A percentile compares a stretch with the other conserved stretches of the same genome.
Conservation (phyloP, 2,888 invertebrate genomes). For the Aspidiotus destructor region DNA sequence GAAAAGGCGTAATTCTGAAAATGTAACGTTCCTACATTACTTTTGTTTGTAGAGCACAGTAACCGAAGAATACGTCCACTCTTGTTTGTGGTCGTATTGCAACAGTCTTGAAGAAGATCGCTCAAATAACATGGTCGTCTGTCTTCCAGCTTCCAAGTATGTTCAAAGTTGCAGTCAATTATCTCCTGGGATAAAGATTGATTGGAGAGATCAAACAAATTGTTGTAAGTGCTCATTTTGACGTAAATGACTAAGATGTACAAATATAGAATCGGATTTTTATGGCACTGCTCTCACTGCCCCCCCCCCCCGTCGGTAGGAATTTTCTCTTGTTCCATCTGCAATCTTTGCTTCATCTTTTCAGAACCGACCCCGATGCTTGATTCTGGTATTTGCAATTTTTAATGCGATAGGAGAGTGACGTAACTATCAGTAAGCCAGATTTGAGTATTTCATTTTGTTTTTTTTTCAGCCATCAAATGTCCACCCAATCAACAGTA, state of each 20-base stretch:
- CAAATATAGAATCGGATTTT: slow-evolving; percentile 13
- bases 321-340: too few relatives aligned
- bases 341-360: too few relatives aligned
- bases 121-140: slow-evolving; percentile 50
- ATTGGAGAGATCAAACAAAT: slow-evolving; percentile 68
- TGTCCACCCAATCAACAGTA: slow-evolving; percentile 69
- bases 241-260: neutral
- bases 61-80: slow-evolving; percentile 54
- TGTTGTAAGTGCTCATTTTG: slow-evolving; percentile 63
- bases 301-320: too few relatives aligned
- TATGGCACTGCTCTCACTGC: slow-evolving; percentile 5
- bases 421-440: too few relatives aligned
- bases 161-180: slow-evolving; percentile 64
- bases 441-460: too few relatives aligned
- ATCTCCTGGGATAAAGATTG: slow-evolving; percentile 52
- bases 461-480: slow-evolving; percentile 56
- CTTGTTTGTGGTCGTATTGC: slow-evolving; percentile 75
- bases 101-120: slow-evolving; percentile 46
- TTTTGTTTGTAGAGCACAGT: slow-evolving; percentile 48
- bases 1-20: too few relatives aligned
- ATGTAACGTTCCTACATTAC: too few relatives aligned
- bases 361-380: too few relatives aligned
- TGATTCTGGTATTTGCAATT: too few relatives aligned
- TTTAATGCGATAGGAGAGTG: too few relatives aligned
- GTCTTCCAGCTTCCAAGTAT: slow-evolving; percentile 64